Base-by-base conservation (phyloP, 1,140 invertebrate species). In the Luehdorfia chinensis region DNA sequence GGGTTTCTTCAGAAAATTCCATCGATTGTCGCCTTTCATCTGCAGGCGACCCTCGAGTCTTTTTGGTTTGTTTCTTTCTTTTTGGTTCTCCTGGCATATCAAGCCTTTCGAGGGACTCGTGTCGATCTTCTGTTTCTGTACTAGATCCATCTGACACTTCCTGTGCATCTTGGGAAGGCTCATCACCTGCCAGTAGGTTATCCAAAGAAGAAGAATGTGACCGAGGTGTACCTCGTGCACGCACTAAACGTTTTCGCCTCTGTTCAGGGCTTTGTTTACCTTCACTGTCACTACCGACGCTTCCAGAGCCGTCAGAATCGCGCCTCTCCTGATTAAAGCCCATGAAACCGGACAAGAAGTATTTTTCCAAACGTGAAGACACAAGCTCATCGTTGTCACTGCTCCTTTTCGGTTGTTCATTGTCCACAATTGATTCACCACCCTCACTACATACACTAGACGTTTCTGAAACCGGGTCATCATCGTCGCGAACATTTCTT, bases 391-490 rank as follows among this genome's bases (percentile, higher is more conserved):
- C 90, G 4, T 89, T 90, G 61, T 91, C 91, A 34, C 87, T 72
- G 47, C 83, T 88, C 23, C 86, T 75, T 41, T 87, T 84, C 1
- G 81, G 76, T 57, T 88, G 80, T 48, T 91, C 90, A 47, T 88
- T 89, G 50, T 87, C 86, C 23, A 79, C 74, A 16, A 87, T 81
- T 0, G 93, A 94, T 61, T 95, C 94, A 41, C 93, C 67, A 23
- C 92, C 92, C 75, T 96, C 95, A 47, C 94, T 95, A 66, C 94
- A 94, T 54, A 96, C 92, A 23, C 94, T 96, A 41, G 94, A 96
- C 1, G 94, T 94, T 83, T 97, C 96, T 0, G 95, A 96, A 37
- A 94, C 88, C 9, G 91, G 92, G 66, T 97, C 94, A 13, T 94
- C 89, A 50, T 87, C 85, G 34, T 90, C 86, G 63, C 89, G 58